Evolutionary conservation across 2,113 vertebrate species (phyloP).

Genomic region (Chloropsis hardwickii): DNA sequence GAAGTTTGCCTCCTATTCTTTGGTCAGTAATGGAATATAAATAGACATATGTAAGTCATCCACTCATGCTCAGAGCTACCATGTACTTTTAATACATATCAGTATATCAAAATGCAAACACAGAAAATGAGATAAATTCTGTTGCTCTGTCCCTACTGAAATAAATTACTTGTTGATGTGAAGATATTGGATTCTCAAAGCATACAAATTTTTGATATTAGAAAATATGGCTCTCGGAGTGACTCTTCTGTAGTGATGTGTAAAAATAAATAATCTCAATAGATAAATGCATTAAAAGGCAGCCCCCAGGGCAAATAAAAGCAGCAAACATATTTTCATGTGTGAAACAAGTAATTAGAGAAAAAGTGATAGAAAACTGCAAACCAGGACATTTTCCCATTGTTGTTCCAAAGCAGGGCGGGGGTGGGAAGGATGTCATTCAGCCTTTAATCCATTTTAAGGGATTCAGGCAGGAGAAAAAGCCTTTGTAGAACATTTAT

Average conservation of each 20-base stretch:
- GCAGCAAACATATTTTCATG: constrained; percentile 34
- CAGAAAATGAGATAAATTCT: not conserved
- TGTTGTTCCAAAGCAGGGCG: not conserved
- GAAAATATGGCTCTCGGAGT: not conserved
- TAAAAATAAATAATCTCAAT: constrained; percentile 41
- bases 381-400: not conserved
- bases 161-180: constrained; percentile 50
- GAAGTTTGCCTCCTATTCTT: constrained; percentile 27
- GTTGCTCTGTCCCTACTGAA: not conserved
- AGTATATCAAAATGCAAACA: constrained; percentile 17
- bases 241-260: constrained; percentile 6
- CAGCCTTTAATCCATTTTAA: not conserved
- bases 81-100: constrained; percentile 28
- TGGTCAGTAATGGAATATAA: constrained; percentile 1
- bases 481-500: constrained; percentile 18
- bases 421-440: not conserved
- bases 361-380: constrained; percentile 29
- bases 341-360: constrained; percentile 53
- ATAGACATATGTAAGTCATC: constrained; percentile 17
- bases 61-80: not conserved
- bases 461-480: not conserved
- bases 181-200: constrained; percentile 29
- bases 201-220: constrained; percentile 23
- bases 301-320: constrained; percentile 34
- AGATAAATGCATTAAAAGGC: constrained; percentile 36